These are phyloP conservation scores for Synergus gifuensis DNA, from an alignment of 2,888 invertebrate species.

Conservation along the genomic window DNA sequence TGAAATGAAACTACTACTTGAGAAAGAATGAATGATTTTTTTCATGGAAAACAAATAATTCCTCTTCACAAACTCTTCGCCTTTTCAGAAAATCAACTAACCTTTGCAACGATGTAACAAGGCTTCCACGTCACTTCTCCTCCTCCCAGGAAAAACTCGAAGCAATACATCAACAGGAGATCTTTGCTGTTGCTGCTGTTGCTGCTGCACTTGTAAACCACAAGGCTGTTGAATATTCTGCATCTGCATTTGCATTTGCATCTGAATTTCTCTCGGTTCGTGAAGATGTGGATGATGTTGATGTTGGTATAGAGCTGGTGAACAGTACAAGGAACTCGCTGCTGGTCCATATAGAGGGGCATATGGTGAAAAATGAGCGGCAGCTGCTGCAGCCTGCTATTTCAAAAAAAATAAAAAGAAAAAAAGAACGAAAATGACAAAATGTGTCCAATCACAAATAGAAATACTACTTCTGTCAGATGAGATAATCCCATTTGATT, in stretches of 20 bases:
- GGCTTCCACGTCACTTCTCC: conserved; percentile 91
- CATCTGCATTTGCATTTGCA: conserved; percentile 75
- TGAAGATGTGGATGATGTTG: conserved; percentile 72
- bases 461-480: not conserved
- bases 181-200: conserved; percentile 75
- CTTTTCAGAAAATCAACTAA: conserved; percentile 63
- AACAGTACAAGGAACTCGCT: conserved; percentile 73
- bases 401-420: not conserved
- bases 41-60: not conserved
- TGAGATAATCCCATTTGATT: not conserved
- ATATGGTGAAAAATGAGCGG: conserved; percentile 73
- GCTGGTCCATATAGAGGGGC: conserved; percentile 73
- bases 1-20: too few species aligned
- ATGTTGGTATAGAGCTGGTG: conserved; percentile 72
- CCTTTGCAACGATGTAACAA: conserved; percentile 89
- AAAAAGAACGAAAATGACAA: not conserved
- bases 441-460: not conserved
- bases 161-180: conserved; percentile 93
- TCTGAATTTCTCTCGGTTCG: conserved; percentile 72
- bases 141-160: conserved; percentile 93
- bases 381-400: conserved; percentile 69
- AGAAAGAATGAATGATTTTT: not conserved
- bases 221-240: conserved; percentile 72
- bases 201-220: conserved; percentile 66
- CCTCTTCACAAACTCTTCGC: not conserved